Percentiles rank a stretch among this genome's conserved stretches.
These are phyloP conservation scores for Labeo rohita DNA, from an alignment of 2,113 vertebrate species.

Conservation along the genomic window DNA sequence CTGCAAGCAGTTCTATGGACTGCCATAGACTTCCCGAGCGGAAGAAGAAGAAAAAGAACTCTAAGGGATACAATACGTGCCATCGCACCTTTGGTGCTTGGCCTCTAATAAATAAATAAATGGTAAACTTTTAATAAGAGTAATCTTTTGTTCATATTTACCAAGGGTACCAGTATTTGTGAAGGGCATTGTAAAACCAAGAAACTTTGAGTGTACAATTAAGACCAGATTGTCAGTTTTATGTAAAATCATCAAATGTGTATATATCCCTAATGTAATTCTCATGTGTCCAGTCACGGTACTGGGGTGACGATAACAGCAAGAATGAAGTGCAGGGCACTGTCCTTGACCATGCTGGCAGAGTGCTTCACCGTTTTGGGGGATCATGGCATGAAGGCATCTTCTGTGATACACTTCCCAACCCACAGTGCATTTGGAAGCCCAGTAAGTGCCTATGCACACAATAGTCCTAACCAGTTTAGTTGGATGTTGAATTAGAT, in stretches of 20 bases:
- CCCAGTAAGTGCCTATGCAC: constrained; percentile 79
- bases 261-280: neutral
- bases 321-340: constrained; percentile 88
- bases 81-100: too few relatives aligned
- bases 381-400: constrained; percentile 92
- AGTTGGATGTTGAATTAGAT: neutral
- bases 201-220: neutral
- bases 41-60: too few relatives aligned
- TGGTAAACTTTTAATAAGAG: too few relatives aligned
- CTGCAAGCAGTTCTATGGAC: too few relatives aligned
- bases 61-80: too few relatives aligned
- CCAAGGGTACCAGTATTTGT: too few relatives aligned
- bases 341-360: constrained; percentile 81
- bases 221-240: neutral
- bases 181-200: neutral
- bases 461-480: neutral
- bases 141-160: too few relatives aligned
- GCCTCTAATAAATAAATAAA: too few relatives aligned
- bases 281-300: constrained; percentile 77
- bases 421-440: constrained; percentile 88
- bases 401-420: constrained; percentile 80
- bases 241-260: neutral
- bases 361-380: constrained; percentile 85
- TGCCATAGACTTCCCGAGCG: too few relatives aligned
- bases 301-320: constrained; percentile 82